These are phyloP conservation scores for Anas capensis DNA, from an alignment of 2,797 vertebrate species.

Conservation along the genomic window DNA sequence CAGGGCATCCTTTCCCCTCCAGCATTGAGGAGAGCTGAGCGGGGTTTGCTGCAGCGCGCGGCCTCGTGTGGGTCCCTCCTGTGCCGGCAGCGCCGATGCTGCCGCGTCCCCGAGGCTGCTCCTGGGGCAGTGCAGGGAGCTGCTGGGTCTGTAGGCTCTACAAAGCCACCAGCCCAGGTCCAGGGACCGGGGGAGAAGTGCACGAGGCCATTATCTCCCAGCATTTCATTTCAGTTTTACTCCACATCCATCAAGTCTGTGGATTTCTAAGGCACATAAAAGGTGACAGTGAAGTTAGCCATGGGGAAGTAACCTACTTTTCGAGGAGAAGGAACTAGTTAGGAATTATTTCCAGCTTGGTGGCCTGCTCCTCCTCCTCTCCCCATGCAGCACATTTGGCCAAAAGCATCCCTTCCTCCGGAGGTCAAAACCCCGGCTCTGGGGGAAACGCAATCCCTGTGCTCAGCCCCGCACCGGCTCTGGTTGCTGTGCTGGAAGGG, in stretches of 20 bases:
- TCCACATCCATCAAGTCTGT: background rate
- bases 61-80: accelerated
- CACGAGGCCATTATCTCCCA: background rate
- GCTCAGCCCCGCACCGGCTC: background rate
- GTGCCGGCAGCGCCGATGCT: accelerated
- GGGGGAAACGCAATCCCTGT: background rate
- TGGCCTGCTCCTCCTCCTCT: background rate
- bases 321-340: background rate
- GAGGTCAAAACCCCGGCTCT: background rate
- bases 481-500: background rate
- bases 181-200: accelerated
- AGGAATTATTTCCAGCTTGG: background rate
- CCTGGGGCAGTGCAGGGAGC: background rate
- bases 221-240: background rate
- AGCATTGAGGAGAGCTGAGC: background rate
- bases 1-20: background rate
- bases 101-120: accelerated
- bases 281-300: background rate
- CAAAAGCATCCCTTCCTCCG: background rate
- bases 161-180: background rate
- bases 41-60: background rate
- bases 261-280: background rate
- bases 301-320: background rate
- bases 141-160: background rate
- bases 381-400: accelerated